A percentile compares a stretch with the other conserved stretches of the same genome.
Evolutionary conservation across 2,113 vertebrate species (phyloP).

Genomic region (Passer domesticus): DNA sequence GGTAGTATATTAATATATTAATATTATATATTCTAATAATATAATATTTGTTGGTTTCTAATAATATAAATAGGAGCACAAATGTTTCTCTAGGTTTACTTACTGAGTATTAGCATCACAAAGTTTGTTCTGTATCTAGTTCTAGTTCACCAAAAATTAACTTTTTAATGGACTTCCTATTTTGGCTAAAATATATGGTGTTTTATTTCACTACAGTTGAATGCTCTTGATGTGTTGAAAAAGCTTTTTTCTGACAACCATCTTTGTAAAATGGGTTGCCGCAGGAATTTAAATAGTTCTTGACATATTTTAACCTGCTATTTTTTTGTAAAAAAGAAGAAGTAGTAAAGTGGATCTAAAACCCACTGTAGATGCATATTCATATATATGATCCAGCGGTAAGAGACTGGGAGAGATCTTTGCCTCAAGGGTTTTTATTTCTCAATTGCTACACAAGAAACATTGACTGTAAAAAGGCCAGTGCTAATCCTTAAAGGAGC

Average conservation of each 20-base stretch:
- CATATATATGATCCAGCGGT: background rate
- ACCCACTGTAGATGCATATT: background rate
- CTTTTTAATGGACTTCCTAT: background rate
- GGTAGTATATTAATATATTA: too few relatives aligned
- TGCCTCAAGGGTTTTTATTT: background rate
- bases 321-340: background rate
- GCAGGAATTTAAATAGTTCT: background rate
- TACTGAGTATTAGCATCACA: background rate
- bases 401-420: background rate
- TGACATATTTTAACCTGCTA: background rate
- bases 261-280: background rate
- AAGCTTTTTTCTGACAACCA: background rate
- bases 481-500: background rate
- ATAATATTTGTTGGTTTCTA: background rate
- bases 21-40: too few relatives aligned
- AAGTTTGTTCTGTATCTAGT: background rate
- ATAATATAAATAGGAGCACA: background rate
- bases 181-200: background rate
- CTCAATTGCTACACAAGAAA: background rate
- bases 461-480: background rate
- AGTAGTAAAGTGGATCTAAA: background rate
- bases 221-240: background rate
- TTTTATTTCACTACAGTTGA: background rate
- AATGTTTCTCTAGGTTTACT: background rate
- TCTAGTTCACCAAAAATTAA: background rate